phyloP scores from a whole-genome alignment of 1,140 invertebrate genomes.

The Papilio polytes region DNA sequence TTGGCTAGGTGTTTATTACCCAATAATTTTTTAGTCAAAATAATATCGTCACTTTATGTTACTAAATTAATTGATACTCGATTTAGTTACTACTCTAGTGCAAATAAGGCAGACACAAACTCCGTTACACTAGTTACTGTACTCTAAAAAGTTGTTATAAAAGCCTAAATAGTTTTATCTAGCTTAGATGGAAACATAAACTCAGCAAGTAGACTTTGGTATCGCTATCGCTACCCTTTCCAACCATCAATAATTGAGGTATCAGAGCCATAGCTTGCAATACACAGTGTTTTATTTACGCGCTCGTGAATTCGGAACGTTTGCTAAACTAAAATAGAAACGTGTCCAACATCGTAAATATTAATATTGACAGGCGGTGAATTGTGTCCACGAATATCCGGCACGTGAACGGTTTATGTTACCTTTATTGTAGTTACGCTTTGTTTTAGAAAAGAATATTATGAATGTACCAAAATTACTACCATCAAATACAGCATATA shows the following conservation, averaged over 20 bases:
- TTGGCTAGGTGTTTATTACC: too few relatives aligned
- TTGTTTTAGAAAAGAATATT: neutral
- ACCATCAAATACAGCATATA: too few relatives aligned
- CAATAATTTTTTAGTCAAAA: too few relatives aligned
- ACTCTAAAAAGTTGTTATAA: too few relatives aligned
- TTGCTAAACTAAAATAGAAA: slow-evolving; percentile 2
- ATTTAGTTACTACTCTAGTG: too few relatives aligned
- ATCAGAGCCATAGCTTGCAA: slow-evolving; percentile 3
- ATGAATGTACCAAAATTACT: too few relatives aligned
- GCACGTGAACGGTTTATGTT: neutral
- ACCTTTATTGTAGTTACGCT: neutral
- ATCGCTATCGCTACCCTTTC: neutral
- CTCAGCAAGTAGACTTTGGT: neutral
- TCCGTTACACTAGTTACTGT: too few relatives aligned
- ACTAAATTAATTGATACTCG: too few relatives aligned
- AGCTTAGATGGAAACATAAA: neutral
- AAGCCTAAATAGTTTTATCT: too few relatives aligned
- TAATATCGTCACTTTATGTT: too few relatives aligned
- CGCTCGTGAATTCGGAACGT: slow-evolving; percentile 2
- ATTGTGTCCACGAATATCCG: slow-evolving; percentile 5
- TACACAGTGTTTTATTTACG: slow-evolving; percentile 5
- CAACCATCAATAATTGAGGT: neutral
- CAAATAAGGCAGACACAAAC: too few relatives aligned
- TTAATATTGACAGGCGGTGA: slow-evolving; percentile 10
- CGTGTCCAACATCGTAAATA: slow-evolving; percentile 15